Evolutionary conservation across 2,888 invertebrate genomes (phyloP), one percentile per base, ranked within the genome.

Genomic region (Pedicia rivosa): DNA sequence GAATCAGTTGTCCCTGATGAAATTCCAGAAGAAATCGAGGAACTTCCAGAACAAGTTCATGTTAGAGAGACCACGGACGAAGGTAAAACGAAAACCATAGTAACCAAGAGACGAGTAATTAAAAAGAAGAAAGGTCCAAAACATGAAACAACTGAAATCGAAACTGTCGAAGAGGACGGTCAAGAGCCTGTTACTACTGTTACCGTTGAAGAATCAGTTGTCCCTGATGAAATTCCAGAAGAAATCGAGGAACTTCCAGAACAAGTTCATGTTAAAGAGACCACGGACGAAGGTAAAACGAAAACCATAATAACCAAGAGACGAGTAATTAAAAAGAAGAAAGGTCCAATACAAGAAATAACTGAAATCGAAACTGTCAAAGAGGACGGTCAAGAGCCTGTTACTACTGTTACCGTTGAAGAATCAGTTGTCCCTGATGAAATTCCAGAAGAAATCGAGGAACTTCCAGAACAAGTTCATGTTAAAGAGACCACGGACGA

Each of bases 61-160:
- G 43, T 54, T 1, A 45, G 48, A 12, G 49, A 53, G 36, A 44
- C 47, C n/a, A 49, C 52, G 17, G 50, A 50, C 33, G 48, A 50
- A 42, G 57, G 52, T 31, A 50, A 49, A 38, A 48, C 48, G 0
- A 50, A 44, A 24, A 48, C 57, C 47, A 52, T 53, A 44, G 56
- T 45, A 27, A 48, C 47, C 17, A 41, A 53, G 31, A 60, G 55
- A 40, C 53, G 54, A 4, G 47, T 52, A 0, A 56, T 57, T 26
- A 57, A 53, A 39, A 56, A 50, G 37, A 45, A 49, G 30, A 46
- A 44, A 36, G 50, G 50, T 8, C 43, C 41, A 7, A 49, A 48
- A 37, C 45, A 50, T 36, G 54, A 59, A 48, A 47, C 51, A 2
- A 58, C 56, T 2, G 53, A 54, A 46, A 58, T 63, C 37, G 40